These are phyloP conservation scores for Spinus olivaceus DNA, from an alignment of 2,797 vertebrate genomes.

Conservation along the genomic window DNA sequence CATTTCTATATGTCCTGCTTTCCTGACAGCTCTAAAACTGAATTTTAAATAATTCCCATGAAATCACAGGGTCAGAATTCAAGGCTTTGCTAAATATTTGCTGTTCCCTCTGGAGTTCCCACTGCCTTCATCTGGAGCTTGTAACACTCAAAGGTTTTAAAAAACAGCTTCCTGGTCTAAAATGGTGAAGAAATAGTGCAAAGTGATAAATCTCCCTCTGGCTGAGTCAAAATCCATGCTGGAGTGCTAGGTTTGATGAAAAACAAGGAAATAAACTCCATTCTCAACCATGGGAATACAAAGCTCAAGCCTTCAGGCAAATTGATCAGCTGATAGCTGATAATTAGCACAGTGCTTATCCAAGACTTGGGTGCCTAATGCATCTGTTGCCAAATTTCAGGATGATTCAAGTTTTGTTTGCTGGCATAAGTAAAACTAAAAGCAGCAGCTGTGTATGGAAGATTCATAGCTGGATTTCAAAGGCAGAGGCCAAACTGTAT, in stretches of 20 bases:
- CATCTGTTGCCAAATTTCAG: background rate
- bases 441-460: background rate
- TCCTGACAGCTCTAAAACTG: background rate
- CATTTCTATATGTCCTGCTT: background rate
- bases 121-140: background rate
- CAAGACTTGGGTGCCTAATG: background rate
- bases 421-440: background rate
- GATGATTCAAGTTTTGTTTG: background rate
- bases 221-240: background rate
- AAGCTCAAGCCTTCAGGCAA: background rate
- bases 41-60: background rate
- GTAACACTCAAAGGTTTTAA: background rate
- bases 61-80: background rate
- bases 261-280: background rate
- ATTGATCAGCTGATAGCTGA: background rate
- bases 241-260: background rate
- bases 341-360: background rate
- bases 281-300: background rate
- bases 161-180: background rate
- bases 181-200: background rate
- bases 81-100: background rate
- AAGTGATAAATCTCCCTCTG: background rate
- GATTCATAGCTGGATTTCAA: background rate
- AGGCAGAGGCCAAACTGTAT: background rate
- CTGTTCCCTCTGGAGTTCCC: background rate